phyloP scores from a whole-genome alignment of 2,113 vertebrate species.

The Chamaetylas fuelleborni region DNA sequence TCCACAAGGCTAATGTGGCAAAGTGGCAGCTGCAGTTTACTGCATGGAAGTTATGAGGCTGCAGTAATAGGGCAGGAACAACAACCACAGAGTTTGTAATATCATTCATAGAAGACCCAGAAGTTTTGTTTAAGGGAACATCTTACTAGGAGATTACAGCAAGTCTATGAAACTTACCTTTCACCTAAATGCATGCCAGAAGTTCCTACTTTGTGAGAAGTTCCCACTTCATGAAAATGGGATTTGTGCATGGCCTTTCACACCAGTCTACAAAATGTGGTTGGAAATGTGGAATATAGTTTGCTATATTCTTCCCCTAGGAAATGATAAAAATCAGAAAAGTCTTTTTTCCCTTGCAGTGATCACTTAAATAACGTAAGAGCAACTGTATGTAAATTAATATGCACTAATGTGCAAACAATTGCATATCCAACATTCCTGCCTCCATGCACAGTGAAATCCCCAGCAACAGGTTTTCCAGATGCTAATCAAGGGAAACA shows the following conservation, averaged over 20 bases:
- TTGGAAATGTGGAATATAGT: not conserved
- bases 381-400: not conserved
- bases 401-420: accelerated
- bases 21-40: constrained; percentile 44
- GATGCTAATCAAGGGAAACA: not conserved
- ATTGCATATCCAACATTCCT: not conserved
- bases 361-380: not conserved
- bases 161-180: not conserved
- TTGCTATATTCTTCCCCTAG: not conserved
- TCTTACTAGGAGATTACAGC: not conserved
- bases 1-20: not conserved
- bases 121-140: not conserved
- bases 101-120: not conserved
- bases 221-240: not conserved
- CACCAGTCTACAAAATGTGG: not conserved
- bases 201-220: not conserved
- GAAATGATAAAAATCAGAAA: not conserved
- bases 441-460: not conserved
- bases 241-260: not conserved
- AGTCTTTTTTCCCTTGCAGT: not conserved
- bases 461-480: not conserved
- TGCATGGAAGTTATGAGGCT: not conserved
- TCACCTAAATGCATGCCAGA: not conserved
- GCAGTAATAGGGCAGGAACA: not conserved
- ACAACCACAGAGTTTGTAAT: not conserved